These are phyloP conservation scores for Notolabrus celidotus DNA, from an alignment of 2,797 vertebrate genomes.

Conservation along the genomic window DNA sequence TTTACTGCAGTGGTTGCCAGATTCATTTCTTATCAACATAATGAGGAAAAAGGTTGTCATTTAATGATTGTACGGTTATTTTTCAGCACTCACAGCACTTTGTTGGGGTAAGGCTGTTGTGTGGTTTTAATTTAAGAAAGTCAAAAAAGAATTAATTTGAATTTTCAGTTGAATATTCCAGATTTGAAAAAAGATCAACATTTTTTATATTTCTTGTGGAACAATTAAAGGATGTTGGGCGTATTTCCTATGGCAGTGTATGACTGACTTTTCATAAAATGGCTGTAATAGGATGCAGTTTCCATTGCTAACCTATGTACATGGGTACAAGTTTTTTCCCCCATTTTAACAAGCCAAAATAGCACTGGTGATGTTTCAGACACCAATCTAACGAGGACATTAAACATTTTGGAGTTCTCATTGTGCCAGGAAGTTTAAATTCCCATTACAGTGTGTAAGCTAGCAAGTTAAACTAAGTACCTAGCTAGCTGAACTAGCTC, in stretches of 20 bases:
- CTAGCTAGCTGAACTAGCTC: no score
- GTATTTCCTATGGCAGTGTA: not conserved
- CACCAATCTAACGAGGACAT: no score
- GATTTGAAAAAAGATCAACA: not conserved
- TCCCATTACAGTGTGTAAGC: not conserved
- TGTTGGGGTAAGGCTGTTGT: not conserved
- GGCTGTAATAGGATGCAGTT: no score
- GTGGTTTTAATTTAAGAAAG: not conserved
- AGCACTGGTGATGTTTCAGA: no score
- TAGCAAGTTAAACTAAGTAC: not conserved
- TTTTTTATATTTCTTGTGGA: not conserved
- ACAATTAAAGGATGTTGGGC: not conserved
- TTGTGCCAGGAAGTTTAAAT: no score
- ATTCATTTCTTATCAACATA: constrained; percentile 5
- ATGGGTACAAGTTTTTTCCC: no score
- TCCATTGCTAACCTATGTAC: not conserved
- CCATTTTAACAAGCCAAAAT: not conserved
- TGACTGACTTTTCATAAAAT: not conserved
- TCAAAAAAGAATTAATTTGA: not conserved
- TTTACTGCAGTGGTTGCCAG: not conserved
- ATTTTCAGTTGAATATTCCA: not conserved
- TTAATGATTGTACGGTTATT: not conserved
- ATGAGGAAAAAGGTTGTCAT: constrained; percentile 19
- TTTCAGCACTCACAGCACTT: not conserved
- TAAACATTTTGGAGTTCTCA: no score